Conservation (phyloP, 2,797 vertebrate genomes). For the Anisognathus igniventris region DNA sequence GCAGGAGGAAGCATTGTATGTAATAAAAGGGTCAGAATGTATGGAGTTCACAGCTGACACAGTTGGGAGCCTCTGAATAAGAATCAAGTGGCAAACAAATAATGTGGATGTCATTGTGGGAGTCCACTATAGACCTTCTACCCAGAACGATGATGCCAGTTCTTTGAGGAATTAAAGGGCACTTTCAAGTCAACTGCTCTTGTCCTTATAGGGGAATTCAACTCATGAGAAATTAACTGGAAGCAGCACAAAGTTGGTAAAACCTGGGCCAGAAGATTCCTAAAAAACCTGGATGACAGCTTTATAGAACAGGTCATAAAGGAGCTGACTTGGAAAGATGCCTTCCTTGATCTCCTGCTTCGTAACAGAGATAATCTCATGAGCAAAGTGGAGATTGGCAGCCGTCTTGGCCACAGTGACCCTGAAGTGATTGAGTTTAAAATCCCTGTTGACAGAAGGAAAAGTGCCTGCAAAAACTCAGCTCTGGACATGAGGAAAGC, state of each 20-base stretch:
- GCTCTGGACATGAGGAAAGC: background rate
- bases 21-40: background rate
- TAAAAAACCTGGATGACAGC: background rate
- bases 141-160: accelerated
- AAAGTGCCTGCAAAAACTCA: background rate
- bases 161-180: background rate
- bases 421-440: background rate
- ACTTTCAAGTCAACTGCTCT: background rate
- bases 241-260: background rate
- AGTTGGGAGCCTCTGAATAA: background rate
- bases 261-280: background rate
- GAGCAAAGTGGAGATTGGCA: background rate
- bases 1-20: accelerated
- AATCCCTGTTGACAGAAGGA: background rate
- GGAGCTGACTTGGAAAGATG: background rate
- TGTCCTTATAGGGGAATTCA: background rate
- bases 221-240: background rate
- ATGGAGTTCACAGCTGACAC: background rate
- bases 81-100: background rate
- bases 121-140: background rate
- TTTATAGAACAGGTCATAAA: background rate
- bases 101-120: background rate
- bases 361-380: background rate
- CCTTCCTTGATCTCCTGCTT: background rate
- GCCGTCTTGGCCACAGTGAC: accelerated